phyloP scores from a whole-genome alignment of 1,140 invertebrate genomes.

The Heliconius hewitsoni region DNA sequence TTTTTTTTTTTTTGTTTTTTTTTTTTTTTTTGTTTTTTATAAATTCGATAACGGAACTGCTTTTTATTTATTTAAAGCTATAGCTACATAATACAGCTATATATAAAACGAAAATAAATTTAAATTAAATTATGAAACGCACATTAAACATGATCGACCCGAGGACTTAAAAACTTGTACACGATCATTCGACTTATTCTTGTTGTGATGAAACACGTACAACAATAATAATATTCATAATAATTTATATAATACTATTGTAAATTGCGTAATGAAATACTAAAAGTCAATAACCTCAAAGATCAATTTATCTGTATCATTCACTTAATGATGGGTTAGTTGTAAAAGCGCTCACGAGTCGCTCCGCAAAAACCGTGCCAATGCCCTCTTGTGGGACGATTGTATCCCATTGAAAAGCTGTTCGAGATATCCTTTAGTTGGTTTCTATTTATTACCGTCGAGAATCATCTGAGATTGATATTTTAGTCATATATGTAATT shows the following conservation, averaged over 20 bases:
- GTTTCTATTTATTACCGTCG: constrained; percentile 26
- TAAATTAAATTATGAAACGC: not conserved
- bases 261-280: constrained; percentile 13
- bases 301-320: constrained; percentile 32
- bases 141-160: not conserved
- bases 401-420: constrained; percentile 27
- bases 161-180: not conserved
- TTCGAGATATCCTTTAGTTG: constrained; percentile 32
- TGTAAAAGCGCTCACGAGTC: constrained; percentile 18
- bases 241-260: constrained; percentile 7
- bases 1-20: too few species aligned
- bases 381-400: constrained; percentile 41
- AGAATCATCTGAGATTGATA: constrained; percentile 20
- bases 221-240: not conserved
- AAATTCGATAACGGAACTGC: too few species aligned
- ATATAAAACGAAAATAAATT: not conserved
- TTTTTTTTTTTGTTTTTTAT: too few species aligned
- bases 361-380: constrained; percentile 47
- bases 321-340: constrained; percentile 26
- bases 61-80: not conserved
- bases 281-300: constrained; percentile 31
- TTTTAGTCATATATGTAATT: not conserved
- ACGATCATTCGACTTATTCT: not conserved
- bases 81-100: not conserved
- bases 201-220: constrained; percentile 1